Percentiles rank a stretch among this genome's conserved stretches.
Evolutionary conservation across 2,888 invertebrate species (phyloP).

Genomic region (Gastrophysa polygoni): DNA sequence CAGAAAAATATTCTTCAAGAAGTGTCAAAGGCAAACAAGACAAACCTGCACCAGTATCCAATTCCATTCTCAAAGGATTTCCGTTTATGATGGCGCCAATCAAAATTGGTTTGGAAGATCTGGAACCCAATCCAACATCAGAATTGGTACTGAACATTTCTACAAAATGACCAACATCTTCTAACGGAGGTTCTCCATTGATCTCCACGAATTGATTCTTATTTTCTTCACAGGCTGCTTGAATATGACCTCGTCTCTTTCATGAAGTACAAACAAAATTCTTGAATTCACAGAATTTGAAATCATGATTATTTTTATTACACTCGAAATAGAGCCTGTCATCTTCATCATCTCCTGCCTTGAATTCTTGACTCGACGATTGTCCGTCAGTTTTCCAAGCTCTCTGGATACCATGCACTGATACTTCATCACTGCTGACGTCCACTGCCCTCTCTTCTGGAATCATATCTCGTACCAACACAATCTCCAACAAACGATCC

Average conservation of each 20-base stretch:
- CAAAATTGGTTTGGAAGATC: too few relatives aligned
- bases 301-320: constrained; percentile 13
- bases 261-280: constrained; percentile 5
- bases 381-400: neutral
- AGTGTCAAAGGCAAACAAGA: constrained; percentile 16
- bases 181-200: too few relatives aligned
- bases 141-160: constrained; percentile 4
- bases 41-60: constrained; percentile 19
- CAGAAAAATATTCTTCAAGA: constrained; percentile 10
- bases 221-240: neutral
- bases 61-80: constrained; percentile 1
- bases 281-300: constrained; percentile 8
- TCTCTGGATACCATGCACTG: neutral
- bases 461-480: constrained; percentile 7
- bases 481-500: constrained; percentile 5
- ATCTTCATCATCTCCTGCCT: neutral
- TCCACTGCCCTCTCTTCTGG: neutral
- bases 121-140: too few relatives aligned
- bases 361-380: neutral
- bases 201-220: constrained; percentile 1
- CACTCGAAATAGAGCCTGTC: constrained; percentile 7
- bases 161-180: neutral
- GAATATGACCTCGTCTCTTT: constrained; percentile 5
- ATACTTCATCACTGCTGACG: neutral
- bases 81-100: neutral